Evolutionary conservation across 2,888 invertebrate genomes (phyloP).

Genomic region (Nemotelus pantherinus): DNA sequence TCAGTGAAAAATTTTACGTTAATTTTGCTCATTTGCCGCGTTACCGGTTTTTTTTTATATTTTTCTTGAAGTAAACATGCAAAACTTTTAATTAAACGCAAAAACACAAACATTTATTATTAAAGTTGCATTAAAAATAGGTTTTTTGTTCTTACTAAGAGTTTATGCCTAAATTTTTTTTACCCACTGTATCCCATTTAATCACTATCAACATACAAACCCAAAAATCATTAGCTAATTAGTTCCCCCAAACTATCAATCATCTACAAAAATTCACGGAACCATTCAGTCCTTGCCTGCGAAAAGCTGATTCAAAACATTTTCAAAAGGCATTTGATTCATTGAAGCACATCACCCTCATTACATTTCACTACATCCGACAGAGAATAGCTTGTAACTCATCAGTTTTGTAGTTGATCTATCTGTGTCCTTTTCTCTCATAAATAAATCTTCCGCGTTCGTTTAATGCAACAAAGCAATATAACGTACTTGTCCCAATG

Average conservation of each 20-base stretch:
- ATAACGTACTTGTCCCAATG: neutral
- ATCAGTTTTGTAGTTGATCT: neutral
- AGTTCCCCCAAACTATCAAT: neutral
- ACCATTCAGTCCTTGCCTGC: too few relatives aligned
- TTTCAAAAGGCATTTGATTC: slow-evolving; percentile 2
- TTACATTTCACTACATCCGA: neutral
- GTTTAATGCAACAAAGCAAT: slow-evolving; percentile 34
- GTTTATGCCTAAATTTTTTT: too few relatives aligned
- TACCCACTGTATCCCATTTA: too few relatives aligned
- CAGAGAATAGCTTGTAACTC: neutral
- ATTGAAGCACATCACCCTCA: neutral
- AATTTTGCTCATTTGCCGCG: too few relatives aligned
- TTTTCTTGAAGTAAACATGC: too few relatives aligned
- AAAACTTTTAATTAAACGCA: too few relatives aligned
- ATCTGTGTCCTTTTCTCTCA: neutral
- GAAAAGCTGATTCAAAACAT: slow-evolving; percentile 4
- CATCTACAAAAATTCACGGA: neutral
- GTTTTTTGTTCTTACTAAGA: too few relatives aligned
- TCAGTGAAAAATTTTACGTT: too few relatives aligned
- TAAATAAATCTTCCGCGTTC: slow-evolving; percentile 21
- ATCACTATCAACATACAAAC: neutral
- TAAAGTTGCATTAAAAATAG: neutral
- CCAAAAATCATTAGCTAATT: neutral
- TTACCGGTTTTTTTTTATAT: too few relatives aligned
- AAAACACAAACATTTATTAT: neutral